These are phyloP conservation scores for Diacarnus erythraeanus DNA, from an alignment of 37 sponge, comb jelly and placozoan genomes.

Conservation along the genomic window DNA sequence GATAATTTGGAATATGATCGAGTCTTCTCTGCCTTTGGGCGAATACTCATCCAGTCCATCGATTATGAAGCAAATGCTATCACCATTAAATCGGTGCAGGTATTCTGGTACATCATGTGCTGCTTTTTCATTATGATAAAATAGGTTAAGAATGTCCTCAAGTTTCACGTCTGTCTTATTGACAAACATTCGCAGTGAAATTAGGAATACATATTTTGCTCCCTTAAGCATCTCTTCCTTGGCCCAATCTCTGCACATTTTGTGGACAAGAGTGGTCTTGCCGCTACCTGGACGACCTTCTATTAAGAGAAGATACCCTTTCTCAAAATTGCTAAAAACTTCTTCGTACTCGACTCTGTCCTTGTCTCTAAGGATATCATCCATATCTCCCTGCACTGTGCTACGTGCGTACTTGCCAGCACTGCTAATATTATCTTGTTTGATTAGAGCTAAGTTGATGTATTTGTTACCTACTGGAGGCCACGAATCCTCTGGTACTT, in stretches of 20 bases:
- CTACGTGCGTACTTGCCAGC: neutral
- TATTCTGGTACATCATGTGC: neutral
- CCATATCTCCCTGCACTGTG: slow-evolving; percentile 15
- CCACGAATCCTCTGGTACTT: slow-evolving; percentile 30
- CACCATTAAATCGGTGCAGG: neutral
- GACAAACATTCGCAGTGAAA: neutral
- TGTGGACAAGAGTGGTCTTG: slow-evolving; percentile 30
- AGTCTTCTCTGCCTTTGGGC: neutral
- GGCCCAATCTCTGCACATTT: slow-evolving; percentile 48
- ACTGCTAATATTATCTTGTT: neutral
- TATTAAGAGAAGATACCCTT: slow-evolving; percentile 4
- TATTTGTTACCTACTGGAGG: slow-evolving; percentile 1
- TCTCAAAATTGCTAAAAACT: neutral
- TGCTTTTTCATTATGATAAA: neutral
- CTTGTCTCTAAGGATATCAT: slow-evolving; percentile 28
- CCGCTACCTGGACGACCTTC: slow-evolving; percentile 54
- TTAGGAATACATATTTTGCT: neutral
- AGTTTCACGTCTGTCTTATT: neutral
- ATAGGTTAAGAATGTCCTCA: neutral
- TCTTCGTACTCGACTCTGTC: slow-evolving; percentile 8
- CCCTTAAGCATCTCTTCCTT: slow-evolving; percentile 3
- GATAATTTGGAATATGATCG: slow-evolving; percentile 1
- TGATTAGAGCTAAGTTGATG: slow-evolving; percentile 38
- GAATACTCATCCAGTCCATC: slow-evolving; percentile 33
- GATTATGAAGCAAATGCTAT: slow-evolving; percentile 18